phyloP scores from a whole-genome alignment of 2,113 vertebrate species.

The Archilochus colubris region DNA sequence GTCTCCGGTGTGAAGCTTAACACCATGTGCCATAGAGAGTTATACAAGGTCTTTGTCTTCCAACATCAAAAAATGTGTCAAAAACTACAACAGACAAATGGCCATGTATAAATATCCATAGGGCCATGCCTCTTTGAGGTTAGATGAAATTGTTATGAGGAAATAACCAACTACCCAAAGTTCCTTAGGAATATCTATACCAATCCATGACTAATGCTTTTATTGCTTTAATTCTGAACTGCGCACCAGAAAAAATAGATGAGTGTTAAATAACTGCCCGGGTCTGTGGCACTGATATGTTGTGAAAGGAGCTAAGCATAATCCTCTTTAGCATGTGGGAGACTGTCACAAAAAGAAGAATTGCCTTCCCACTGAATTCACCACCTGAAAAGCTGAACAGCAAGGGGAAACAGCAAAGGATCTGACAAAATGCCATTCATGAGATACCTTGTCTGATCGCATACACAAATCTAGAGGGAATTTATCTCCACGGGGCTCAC shows the following conservation, averaged over 20 bases:
- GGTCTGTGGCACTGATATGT: background rate
- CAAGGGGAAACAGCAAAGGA: background rate
- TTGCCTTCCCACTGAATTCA: background rate
- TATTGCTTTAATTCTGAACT: background rate
- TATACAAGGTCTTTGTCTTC: background rate
- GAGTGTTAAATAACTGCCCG: background rate
- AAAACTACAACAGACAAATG: background rate
- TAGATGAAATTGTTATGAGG: background rate
- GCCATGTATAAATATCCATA: background rate
- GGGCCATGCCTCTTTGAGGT: background rate
- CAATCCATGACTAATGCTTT: background rate
- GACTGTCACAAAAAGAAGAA: background rate
- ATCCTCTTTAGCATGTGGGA: background rate
- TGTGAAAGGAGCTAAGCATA: background rate
- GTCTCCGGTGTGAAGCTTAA: background rate
- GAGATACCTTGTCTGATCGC: background rate
- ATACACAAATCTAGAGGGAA: background rate
- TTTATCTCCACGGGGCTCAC: background rate
- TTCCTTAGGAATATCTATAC: background rate
- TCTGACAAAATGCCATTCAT: conserved; percentile 19
- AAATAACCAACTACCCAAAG: background rate
- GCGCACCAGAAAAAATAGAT: background rate
- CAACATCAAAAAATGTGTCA: background rate
- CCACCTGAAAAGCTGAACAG: background rate
- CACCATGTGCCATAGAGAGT: background rate